Evolutionary conservation across 1,140 invertebrate genomes (phyloP).

Genomic region (Bradysia coprophila): DNA sequence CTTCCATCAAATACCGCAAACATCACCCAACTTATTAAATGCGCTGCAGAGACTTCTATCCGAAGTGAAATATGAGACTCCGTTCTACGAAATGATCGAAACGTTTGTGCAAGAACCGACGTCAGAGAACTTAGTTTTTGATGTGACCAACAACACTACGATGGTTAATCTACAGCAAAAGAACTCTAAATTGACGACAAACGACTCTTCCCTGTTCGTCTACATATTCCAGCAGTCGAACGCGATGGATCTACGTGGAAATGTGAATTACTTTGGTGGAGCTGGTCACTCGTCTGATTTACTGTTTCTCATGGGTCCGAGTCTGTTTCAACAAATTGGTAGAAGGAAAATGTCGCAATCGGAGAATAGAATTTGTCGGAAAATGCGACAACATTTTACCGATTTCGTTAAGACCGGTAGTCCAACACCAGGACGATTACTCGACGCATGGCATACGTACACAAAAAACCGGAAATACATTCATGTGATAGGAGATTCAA

Average conservation of each 20-base stretch:
- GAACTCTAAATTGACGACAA: no score
- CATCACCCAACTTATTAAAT: constrained; percentile 10
- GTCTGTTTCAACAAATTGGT: constrained; percentile 36
- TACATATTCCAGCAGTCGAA: constrained; percentile 25
- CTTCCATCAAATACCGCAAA: constrained; percentile 9
- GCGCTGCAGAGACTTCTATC: constrained; percentile 18
- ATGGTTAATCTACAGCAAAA: constrained; percentile 8
- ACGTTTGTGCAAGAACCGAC: no score
- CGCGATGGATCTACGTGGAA: constrained; percentile 21
- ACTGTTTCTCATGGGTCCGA: constrained; percentile 40
- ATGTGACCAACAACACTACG: constrained; percentile 14
- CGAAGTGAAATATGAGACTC: constrained; percentile 17
- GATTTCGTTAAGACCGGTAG: constrained; percentile 41
- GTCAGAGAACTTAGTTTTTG: constrained; percentile 9
- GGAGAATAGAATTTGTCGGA: constrained; percentile 34
- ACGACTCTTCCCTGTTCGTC: constrained; percentile 22
- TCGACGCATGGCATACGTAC: constrained; percentile 36
- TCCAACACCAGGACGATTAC: constrained; percentile 30
- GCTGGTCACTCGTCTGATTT: constrained; percentile 41
- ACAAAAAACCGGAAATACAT: constrained; percentile 26
- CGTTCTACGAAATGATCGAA: constrained; percentile 14
- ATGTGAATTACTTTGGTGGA: constrained; percentile 17
- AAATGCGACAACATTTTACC: constrained; percentile 32
- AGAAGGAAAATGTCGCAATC: constrained; percentile 29
- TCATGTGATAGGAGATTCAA: constrained; percentile 22